phyloP scores from a whole-genome alignment of 2,888 invertebrate species.

The Odontothrips loti region DNA sequence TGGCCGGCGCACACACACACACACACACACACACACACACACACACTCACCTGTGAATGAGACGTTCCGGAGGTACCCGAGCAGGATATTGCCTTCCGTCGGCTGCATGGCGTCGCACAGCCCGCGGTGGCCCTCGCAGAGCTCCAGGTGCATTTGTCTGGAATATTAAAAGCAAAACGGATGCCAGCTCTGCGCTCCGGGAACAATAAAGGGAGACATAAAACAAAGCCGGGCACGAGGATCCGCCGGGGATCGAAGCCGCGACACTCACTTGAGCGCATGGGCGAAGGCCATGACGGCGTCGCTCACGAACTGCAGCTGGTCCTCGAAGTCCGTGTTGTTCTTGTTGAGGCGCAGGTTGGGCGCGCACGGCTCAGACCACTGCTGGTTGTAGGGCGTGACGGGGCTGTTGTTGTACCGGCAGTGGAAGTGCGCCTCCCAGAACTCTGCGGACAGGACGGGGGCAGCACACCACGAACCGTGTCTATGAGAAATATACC shows the following conservation, averaged over 20 bases:
- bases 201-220: no score
- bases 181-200: no score
- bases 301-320: slow-evolving; percentile 93
- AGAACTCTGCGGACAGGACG: slow-evolving; percentile 66
- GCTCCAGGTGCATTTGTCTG: slow-evolving; percentile 80
- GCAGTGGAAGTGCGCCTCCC: slow-evolving; percentile 92
- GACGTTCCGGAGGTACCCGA: slow-evolving; percentile 78
- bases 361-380: slow-evolving; percentile 68
- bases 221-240: no score
- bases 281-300: slow-evolving; percentile 93
- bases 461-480: background rate
- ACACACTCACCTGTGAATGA: slow-evolving; percentile 71
- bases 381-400: slow-evolving; percentile 78
- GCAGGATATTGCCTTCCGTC: slow-evolving; percentile 78
- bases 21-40: slow-evolving; percentile 50
- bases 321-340: slow-evolving; percentile 84
- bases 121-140: slow-evolving; percentile 68
- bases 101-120: slow-evolving; percentile 87
- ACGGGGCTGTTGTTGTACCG: slow-evolving; percentile 73
- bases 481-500: no score
- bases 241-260: no score
- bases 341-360: slow-evolving; percentile 67
- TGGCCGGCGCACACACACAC: no score
- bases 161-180: background rate
- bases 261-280: slow-evolving; percentile 55